Percentiles rank a stretch among this genome's conserved stretches.
Evolutionary conservation across 2,113 vertebrate genomes (phyloP).

Genomic region (Alexandromys fortis): DNA sequence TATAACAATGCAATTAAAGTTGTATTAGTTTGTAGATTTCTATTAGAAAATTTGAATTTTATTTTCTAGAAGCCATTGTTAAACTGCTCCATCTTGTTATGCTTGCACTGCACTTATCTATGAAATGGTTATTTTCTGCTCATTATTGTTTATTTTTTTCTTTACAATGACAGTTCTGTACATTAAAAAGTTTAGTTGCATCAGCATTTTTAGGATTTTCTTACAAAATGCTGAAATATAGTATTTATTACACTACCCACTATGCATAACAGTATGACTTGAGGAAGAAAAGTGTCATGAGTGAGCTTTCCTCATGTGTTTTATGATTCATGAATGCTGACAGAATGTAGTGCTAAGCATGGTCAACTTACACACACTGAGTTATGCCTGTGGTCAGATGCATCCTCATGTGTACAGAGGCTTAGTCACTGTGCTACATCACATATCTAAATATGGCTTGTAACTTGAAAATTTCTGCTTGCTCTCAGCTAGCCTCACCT

Average conservation of each 20-base stretch:
- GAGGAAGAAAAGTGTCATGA: constrained; percentile 55
- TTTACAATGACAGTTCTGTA: not conserved
- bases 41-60: constrained; percentile 33
- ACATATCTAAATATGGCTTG: constrained; percentile 75
- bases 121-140: not conserved
- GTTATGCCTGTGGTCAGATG: not conserved
- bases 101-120: not conserved
- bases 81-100: not conserved
- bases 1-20: constrained; percentile 11
- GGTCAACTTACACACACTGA: not conserved
- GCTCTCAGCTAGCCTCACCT: constrained; percentile 70
- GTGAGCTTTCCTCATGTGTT: not conserved
- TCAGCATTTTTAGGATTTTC: not conserved
- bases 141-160: not conserved
- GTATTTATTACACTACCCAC: not conserved
- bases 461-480: constrained; percentile 71
- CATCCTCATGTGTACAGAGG: not conserved
- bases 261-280: not conserved
- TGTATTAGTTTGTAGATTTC: constrained; percentile 6
- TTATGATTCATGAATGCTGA: constrained; percentile 55
- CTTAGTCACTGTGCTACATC: not conserved
- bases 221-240: constrained; percentile 3
- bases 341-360: constrained; percentile 7
- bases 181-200: not conserved
- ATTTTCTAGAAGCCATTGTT: not conserved